Evolutionary conservation across 2,797 vertebrate species (phyloP), one percentile per base, ranked within the genome.

Genomic region (Catostomus latipinnis): DNA sequence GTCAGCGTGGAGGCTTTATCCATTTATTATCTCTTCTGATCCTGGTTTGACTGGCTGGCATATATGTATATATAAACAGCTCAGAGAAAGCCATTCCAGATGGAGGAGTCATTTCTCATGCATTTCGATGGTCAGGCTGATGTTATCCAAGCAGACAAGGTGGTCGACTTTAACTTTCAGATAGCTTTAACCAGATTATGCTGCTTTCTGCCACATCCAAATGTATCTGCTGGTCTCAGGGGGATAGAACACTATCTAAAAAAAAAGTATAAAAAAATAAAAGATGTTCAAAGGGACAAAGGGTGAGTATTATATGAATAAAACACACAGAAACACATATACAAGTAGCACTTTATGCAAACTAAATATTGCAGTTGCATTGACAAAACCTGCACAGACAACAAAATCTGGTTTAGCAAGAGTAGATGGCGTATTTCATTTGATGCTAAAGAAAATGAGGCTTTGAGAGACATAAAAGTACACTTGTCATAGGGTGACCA

Each of bases 141-240:
- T 77, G 84, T 87, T 89, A 93, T 90, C 75, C 18, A 52, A 62
- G 53, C 58, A 87, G 91, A 92, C 89, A 90, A 86, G 82, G 81
- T 63, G 81, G 87, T 81, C 76, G 80, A 58, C 81, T 85, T 88
- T 77, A 48, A 71, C 81, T 82, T 86, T 83, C 77, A 82, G 79
- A 87, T 81, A 83, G 14, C 56, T 74, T 82, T 81, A 80, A 43
- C 66, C 60, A 71, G 77, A 81, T 81, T 76, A 78, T 66, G 43
- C 58, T 0, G 71, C 76, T 60, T 74, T 60, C 52, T 63, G 56
- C 67, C 71, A 74, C 46, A 78, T 79, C 52, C 71, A 70, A 57
- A 74, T 52, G 52, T 48, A 75, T 83, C 66, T 71, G 65, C 52
- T 10, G 12, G 2, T 43, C 72, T 65, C 70, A 13, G 16, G 45